A percentile compares a stretch with the other conserved stretches of the same genome.
Conservation (phyloP, 2,888 invertebrate species). For the Harmothoe impar region DNA sequence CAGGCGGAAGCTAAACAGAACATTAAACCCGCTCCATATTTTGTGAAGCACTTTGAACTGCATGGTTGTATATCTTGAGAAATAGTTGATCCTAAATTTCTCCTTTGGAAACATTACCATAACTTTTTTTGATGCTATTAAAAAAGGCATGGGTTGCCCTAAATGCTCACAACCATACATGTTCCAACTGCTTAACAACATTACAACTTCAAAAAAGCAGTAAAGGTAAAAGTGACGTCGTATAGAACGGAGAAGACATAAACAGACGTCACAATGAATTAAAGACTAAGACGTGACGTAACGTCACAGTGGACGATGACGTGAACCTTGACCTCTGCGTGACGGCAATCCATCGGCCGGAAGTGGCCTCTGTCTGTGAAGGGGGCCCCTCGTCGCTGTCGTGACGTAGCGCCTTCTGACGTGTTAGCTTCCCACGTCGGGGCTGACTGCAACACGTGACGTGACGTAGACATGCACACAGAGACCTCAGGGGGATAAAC, state of each 20-base stretch:
- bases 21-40: not conserved
- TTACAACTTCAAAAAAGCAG: not conserved
- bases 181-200: not conserved
- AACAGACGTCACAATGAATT: not conserved
- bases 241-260: not conserved
- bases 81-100: no score
- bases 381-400: slow-evolving; percentile 40
- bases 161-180: no score
- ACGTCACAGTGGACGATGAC: slow-evolving; percentile 13
- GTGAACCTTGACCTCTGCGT: slow-evolving; percentile 54
- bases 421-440: slow-evolving; percentile 39
- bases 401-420: slow-evolving; percentile 44
- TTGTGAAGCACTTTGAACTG: not conserved
- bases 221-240: not conserved
- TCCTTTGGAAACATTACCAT: no score
- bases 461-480: slow-evolving; percentile 28
- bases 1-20: not conserved
- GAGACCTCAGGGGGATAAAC: not conserved
- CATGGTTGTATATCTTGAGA: no score
- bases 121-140: no score
- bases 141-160: no score
- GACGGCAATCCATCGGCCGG: slow-evolving; percentile 53
- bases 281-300: not conserved
- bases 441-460: slow-evolving; percentile 33
- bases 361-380: not conserved